These are phyloP conservation scores for Conchocele bisecta DNA, from an alignment of 2,888 invertebrate species.

Conservation along the genomic window DNA sequence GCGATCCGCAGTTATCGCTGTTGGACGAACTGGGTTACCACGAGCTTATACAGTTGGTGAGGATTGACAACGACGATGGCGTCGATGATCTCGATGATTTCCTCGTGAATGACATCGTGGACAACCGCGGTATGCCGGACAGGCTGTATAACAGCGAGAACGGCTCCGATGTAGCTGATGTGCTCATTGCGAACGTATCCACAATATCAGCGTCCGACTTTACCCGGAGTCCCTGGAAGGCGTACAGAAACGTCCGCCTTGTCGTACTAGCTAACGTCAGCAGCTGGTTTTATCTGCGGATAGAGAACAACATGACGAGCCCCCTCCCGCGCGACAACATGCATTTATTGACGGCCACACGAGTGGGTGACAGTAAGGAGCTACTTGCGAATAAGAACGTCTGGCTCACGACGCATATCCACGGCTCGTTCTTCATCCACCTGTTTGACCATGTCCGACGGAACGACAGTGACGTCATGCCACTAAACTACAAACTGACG, in stretches of 20 bases:
- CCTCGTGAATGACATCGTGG: slow-evolving; percentile 59
- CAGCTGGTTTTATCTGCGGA: slow-evolving; percentile 38
- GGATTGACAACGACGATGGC: slow-evolving; percentile 36
- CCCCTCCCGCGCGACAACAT: background rate
- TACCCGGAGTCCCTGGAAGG: background rate
- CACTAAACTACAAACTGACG: slow-evolving; percentile 20
- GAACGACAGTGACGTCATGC: background rate
- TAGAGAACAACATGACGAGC: slow-evolving; percentile 43
- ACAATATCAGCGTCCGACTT: background rate
- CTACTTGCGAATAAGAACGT: slow-evolving; percentile 43
- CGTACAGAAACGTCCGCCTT: slow-evolving; percentile 32
- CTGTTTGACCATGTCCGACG: slow-evolving; percentile 31
- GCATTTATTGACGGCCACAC: slow-evolving; percentile 16
- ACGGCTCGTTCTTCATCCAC: slow-evolving; percentile 41
- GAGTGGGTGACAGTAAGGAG: slow-evolving; percentile 25
- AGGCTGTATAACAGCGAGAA: slow-evolving; percentile 53
- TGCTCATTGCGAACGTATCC: slow-evolving; percentile 12
- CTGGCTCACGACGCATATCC: slow-evolving; percentile 52
- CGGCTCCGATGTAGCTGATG: slow-evolving; percentile 29
- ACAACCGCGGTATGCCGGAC: slow-evolving; percentile 55
- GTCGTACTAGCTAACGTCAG: slow-evolving; percentile 1
- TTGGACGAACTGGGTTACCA: slow-evolving; percentile 58
- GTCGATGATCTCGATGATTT: slow-evolving; percentile 60
- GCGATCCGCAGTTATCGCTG: slow-evolving; percentile 66
- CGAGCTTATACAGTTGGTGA: slow-evolving; percentile 61